Base-by-base conservation (phyloP, 2,888 invertebrate genomes). In the Agrochola lota region DNA sequence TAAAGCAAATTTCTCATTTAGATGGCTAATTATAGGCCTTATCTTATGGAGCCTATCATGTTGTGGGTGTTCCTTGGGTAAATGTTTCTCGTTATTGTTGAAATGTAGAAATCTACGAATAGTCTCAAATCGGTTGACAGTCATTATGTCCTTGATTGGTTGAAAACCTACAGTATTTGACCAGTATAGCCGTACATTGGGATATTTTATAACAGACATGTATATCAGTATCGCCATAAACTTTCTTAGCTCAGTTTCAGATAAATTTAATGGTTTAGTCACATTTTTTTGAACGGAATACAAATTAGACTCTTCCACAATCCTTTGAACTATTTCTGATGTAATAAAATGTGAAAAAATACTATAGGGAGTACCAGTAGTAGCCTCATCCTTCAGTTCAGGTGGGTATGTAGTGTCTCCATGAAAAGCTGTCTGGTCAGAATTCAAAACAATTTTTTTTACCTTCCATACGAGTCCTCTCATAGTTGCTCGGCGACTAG, bases 131-230 rank as follows among this genome's bases (percentile, higher is more conserved):
- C 57, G n/a, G 57, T 57, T 57, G 57, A 57, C 57, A 2, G 57
- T n/a, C 49, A 40, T 40, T 81, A 71, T 87, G 11, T 87, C n/a
- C 72, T 87, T 87, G 78, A 90, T 90, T 84, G 89, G 89, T 85
- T 87, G 20, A 89, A 87, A 92, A 86, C 89, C 89, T 57, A 40
- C 12, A 57, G 81, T 90, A 77, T 89, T 87, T 64, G 89, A 89
- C 90, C 90, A 91, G 87, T 91, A 90, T 63, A 85, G 83, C 83
- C 91, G 82, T 15, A 89, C 83, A 73, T 85, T 90, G 83, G 90
- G 89, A 89, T 87, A 90, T 84, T 86, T 86, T 84, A 84, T 84
- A 49, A 91, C 88, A 70, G 87, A 87, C 86, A 88, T 90, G 71
- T 75, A 89, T 85, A 90, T 80, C 83, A 88, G 72, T 85, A 90